Conservation (phyloP, 92 coral and sea anemone genomes). For the Porites rus region DNA sequence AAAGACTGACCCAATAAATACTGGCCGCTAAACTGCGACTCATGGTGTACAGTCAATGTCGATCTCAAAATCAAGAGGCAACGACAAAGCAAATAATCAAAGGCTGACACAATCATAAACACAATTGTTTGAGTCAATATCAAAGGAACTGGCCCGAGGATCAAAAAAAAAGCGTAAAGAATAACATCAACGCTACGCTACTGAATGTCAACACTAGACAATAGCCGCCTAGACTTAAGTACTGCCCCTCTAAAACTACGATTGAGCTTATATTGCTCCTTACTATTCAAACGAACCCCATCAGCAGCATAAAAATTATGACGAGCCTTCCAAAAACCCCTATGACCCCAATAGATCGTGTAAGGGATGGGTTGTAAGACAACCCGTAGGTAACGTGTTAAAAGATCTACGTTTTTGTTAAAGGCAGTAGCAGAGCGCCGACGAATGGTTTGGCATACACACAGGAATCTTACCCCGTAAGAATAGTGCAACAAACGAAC, state of each 20-base stretch:
- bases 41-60: too few species aligned
- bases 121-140: too few species aligned
- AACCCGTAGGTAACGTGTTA: not conserved
- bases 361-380: conserved; percentile 32
- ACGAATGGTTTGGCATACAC: conserved; percentile 48
- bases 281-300: not conserved
- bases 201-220: not conserved
- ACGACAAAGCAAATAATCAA: too few species aligned
- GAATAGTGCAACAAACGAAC: conserved; percentile 7
- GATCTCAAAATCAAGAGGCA: too few species aligned
- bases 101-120: too few species aligned
- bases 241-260: conserved; percentile 48
- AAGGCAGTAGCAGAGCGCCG: not conserved
- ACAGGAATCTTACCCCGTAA: not conserved
- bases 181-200: too few species aligned
- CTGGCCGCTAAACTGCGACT: too few species aligned
- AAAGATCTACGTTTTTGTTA: not conserved
- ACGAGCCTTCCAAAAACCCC: conserved; percentile 34
- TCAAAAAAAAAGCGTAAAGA: too few species aligned
- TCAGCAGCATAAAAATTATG: not conserved
- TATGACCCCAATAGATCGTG: conserved; percentile 24
- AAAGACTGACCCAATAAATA: too few species aligned
- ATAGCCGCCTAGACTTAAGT: not conserved
- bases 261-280: conserved; percentile 19
- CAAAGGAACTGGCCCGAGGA: too few species aligned